Base-by-base conservation (phyloP, 1,140 invertebrate genomes). In the Wiebesia pumilae region DNA sequence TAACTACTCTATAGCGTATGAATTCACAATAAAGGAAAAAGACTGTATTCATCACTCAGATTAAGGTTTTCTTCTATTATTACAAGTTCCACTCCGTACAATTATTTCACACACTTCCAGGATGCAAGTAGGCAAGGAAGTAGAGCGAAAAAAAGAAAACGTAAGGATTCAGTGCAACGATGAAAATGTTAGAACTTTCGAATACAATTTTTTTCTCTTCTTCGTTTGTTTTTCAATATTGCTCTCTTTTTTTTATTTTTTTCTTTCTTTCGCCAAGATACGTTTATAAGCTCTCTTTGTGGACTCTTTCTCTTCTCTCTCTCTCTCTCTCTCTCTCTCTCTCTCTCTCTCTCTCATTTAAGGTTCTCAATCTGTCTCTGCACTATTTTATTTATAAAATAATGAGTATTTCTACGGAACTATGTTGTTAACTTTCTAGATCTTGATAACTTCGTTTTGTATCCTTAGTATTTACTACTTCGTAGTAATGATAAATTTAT, bases 91-190 rank as follows among this genome's bases (percentile, higher is more conserved):
- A 30, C 54, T 81, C 27, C 21, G n/a, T 51, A 77, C 73, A n/a
- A 40, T 75, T 38, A 16, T 24, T 21, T 38, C 43, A n/a, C n/a
- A n/a, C 7, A 10, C 24, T 62, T 62, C 33, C 81, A 30, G 14
- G 21, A 33, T 30, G 12, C 51, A 27, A 62, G 7, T 33, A 54
- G 6, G 9, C 21, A 73, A n/a, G n/a, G 35, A 83, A 83, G 67
- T 83, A 83, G 71, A 83, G 35, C 82, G 71, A 77, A 21, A 73
- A 77, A 54, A 21, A 83, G 24, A 3, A 47, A 83, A 73, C 47
- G 40, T 75, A 83, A 58, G 75, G 73, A 75, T 75, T 73, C 65
- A 24, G 9, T 35, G 9, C 27, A 51, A 24, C 35, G 58, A 1
- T 16, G 58, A 65, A 65, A 14, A 51, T 58, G 69, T 73, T 9